These are phyloP conservation scores for Sciurus vulgaris DNA, from an alignment of 2,797 vertebrate genomes.

Conservation along the genomic window DNA sequence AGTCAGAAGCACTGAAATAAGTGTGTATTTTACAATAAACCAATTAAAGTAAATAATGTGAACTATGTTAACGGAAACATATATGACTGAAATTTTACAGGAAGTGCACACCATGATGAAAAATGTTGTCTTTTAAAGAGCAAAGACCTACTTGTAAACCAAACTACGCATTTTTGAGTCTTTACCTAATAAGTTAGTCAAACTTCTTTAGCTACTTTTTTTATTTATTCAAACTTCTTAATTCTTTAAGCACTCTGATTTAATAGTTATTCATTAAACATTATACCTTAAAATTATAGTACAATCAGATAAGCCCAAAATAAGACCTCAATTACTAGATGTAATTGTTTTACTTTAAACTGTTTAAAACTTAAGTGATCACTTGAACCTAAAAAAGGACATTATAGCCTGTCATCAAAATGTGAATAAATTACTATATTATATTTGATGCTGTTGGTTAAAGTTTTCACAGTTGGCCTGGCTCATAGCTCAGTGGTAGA, in stretches of 20 bases:
- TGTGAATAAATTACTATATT: background rate
- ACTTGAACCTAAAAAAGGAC: background rate
- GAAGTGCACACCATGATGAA: background rate
- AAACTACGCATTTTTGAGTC: background rate
- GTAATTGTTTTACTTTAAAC: slow-evolving; percentile 27
- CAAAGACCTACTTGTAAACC: background rate
- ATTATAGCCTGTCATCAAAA: background rate
- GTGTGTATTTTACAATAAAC: background rate
- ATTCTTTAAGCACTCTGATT: background rate
- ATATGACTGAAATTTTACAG: background rate
- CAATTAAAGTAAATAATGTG: background rate
- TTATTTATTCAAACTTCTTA: background rate
- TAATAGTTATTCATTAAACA: background rate
- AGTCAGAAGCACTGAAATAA: background rate
- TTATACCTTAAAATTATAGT: slow-evolving; percentile 4
- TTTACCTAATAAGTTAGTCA: background rate
- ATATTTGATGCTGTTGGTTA: background rate
- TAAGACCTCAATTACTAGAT: background rate
- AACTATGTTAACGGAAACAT: background rate
- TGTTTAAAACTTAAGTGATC: background rate
- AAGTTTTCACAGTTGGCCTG: background rate
- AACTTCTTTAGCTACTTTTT: background rate
- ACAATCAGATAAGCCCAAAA: background rate
- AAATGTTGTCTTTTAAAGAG: background rate
- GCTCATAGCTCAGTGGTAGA: too few relatives aligned